These are phyloP conservation scores for Hypena proboscidalis DNA, from an alignment of 2,888 invertebrate genomes.

Conservation along the genomic window DNA sequence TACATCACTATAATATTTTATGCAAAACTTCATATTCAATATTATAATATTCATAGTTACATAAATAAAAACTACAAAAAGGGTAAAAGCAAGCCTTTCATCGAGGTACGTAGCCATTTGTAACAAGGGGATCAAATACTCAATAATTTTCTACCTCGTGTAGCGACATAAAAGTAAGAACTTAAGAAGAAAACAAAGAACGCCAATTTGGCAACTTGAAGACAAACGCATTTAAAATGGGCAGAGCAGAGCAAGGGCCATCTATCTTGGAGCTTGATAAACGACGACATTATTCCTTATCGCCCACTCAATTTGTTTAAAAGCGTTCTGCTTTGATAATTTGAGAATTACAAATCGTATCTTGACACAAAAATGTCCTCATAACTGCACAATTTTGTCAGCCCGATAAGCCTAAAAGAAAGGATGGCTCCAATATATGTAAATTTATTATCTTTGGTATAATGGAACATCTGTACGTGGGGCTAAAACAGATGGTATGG, in stretches of 20 bases:
- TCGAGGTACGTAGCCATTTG: neutral
- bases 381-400: constrained; percentile 71
- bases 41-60: too few species aligned
- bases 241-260: constrained; percentile 82
- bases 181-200: constrained; percentile 76
- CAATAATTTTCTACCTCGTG: constrained; percentile 47
- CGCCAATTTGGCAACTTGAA: constrained; percentile 83
- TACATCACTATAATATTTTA: too few species aligned
- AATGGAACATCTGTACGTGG: constrained; percentile 37
- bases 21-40: too few species aligned
- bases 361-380: constrained; percentile 80
- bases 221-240: constrained; percentile 86
- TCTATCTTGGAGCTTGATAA: constrained; percentile 84
- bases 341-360: constrained; percentile 85
- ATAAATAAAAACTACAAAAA: too few species aligned
- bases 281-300: constrained; percentile 85
- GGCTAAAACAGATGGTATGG: constrained; percentile 15
- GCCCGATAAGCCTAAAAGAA: constrained; percentile 61
- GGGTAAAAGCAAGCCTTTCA: too few species aligned
- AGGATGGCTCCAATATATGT: constrained; percentile 63
- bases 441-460: constrained; percentile 57
- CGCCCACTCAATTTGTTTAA: constrained; percentile 86
- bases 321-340: constrained; percentile 85
- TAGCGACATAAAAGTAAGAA: constrained; percentile 64
- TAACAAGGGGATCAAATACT: constrained; percentile 45